phyloP scores from a whole-genome alignment of 2,888 invertebrate species.

The Notodonta dromedarius region DNA sequence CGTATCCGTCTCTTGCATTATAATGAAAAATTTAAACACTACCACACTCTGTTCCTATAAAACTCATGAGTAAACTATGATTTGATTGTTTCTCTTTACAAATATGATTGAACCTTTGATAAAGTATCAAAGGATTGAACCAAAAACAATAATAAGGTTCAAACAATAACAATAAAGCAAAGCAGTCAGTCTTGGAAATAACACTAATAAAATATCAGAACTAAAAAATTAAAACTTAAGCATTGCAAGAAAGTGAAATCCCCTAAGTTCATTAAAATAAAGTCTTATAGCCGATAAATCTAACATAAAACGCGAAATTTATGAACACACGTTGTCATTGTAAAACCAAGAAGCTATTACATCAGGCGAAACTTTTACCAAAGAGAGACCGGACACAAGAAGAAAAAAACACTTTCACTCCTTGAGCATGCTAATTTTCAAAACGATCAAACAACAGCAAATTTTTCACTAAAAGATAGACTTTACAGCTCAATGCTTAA shows the following conservation, averaged over 20 bases:
- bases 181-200: too few species aligned
- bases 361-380: constrained; percentile 78
- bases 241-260: background rate
- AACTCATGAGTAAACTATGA: too few species aligned
- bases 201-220: too few species aligned
- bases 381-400: constrained; percentile 67
- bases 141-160: too few species aligned
- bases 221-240: too few species aligned
- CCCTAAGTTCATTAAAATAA: constrained; percentile 3
- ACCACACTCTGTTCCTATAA: too few species aligned
- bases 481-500: constrained; percentile 22
- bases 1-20: too few species aligned
- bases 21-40: too few species aligned
- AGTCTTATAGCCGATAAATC: constrained; percentile 31
- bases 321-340: constrained; percentile 37
- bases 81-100: too few species aligned
- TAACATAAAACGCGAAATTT: constrained; percentile 39
- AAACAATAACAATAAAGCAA: too few species aligned
- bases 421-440: constrained; percentile 38
- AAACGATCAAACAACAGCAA: constrained; percentile 41
- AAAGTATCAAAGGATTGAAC: too few species aligned
- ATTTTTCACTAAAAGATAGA: constrained; percentile 28
- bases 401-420: constrained; percentile 78
- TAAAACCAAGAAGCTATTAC: constrained; percentile 66
- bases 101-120: too few species aligned